These are phyloP conservation scores for Euwallacea fornicatus DNA, from an alignment of 1,140 invertebrate species.

Conservation along the genomic window DNA sequence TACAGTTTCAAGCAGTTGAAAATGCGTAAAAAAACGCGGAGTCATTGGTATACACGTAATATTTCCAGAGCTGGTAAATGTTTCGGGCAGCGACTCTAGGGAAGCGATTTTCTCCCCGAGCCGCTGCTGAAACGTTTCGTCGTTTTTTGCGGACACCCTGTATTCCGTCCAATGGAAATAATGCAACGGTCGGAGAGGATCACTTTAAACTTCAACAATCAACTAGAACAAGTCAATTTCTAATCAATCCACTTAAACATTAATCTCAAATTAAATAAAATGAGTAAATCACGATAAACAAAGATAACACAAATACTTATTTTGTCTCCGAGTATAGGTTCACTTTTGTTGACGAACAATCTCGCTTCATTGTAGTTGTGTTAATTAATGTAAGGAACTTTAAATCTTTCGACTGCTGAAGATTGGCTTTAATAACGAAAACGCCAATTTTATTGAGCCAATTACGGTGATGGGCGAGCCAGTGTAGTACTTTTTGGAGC, in stretches of 20 bases:
- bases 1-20: too few species aligned
- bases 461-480: background rate
- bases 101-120: too few species aligned
- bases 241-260: slow-evolving; percentile 6
- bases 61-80: too few species aligned
- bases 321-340: background rate
- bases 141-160: too few species aligned
- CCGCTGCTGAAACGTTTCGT: too few species aligned
- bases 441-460: slow-evolving; percentile 8
- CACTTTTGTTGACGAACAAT: background rate
- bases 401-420: background rate
- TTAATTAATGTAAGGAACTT: slow-evolving; percentile 4
- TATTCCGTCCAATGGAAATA: background rate
- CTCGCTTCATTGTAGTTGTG: background rate
- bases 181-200: background rate
- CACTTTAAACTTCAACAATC: slow-evolving; percentile 4
- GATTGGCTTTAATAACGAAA: slow-evolving; percentile 2
- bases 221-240: background rate
- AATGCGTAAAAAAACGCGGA: too few species aligned
- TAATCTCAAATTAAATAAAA: slow-evolving; percentile 26
- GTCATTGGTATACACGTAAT: too few species aligned
- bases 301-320: slow-evolving; percentile 20
- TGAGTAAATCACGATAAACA: slow-evolving; percentile 32
- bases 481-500: background rate
- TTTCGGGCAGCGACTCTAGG: too few species aligned